Conservation (phyloP, 1,140 invertebrate species). For the Saccostrea echinata region DNA sequence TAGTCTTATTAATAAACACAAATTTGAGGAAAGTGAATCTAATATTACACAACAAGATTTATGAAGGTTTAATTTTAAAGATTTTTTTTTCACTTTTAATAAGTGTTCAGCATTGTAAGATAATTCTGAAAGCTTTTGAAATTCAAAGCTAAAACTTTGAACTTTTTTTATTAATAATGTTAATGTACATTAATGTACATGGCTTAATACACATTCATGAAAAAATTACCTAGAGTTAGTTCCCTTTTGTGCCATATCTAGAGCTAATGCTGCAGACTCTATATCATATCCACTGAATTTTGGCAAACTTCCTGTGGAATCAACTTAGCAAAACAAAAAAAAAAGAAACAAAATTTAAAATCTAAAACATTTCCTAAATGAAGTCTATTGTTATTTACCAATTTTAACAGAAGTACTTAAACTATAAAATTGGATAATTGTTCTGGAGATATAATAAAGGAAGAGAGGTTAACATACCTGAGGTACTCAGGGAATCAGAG, state of each 20-base stretch:
- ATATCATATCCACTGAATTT: conserved; percentile 65
- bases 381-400: neutral
- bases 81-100: no score
- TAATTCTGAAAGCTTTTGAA: neutral
- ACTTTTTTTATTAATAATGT: neutral
- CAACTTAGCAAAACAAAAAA: conserved; percentile 50
- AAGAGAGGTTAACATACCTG: conserved; percentile 10
- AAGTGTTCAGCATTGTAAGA: no score
- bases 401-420: no score
- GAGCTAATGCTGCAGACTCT: conserved; percentile 75
- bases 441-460: no score
- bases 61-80: no score
- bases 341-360: neutral
- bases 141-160: neutral
- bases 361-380: neutral
- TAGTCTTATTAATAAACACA: no score
- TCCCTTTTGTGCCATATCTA: conserved; percentile 73
- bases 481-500: conserved; percentile 33
- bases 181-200: no score
- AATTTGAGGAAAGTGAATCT: no score
- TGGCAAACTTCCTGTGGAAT: conserved; percentile 51
- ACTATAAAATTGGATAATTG: no score
- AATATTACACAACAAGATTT: no score
- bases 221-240: conserved; percentile 65
- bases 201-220: no score